Evolutionary conservation across 2,113 vertebrate species (phyloP).

Genomic region (Saguinus midas): DNA sequence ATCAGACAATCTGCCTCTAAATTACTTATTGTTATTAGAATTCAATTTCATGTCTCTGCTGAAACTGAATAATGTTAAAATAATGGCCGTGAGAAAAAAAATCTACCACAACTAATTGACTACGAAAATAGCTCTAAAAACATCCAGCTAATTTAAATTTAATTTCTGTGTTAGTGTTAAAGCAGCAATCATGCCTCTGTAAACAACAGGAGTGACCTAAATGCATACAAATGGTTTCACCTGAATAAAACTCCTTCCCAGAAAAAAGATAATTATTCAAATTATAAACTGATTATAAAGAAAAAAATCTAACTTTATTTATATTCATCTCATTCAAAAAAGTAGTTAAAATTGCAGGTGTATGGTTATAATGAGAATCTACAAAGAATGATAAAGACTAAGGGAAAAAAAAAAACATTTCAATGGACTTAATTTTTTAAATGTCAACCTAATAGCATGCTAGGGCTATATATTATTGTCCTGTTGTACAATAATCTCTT

Average conservation of each 20-base stretch:
- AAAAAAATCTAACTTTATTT: slow-evolving; percentile 8
- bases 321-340: slow-evolving; percentile 27
- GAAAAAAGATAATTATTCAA: slow-evolving; percentile 46
- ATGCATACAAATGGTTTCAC: slow-evolving; percentile 64
- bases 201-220: slow-evolving; percentile 72
- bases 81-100: slow-evolving; percentile 79
- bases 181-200: slow-evolving; percentile 72
- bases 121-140: slow-evolving; percentile 82
- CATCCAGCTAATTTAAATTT: slow-evolving; percentile 81
- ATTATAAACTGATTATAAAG: slow-evolving; percentile 33
- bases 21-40: slow-evolving; percentile 87
- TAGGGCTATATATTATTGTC: neutral
- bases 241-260: slow-evolving; percentile 40
- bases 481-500: neutral
- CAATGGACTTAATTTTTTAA: slow-evolving; percentile 15
- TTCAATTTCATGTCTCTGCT: slow-evolving; percentile 84
- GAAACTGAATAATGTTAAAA: slow-evolving; percentile 83
- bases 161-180: slow-evolving; percentile 72
- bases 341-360: neutral
- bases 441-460: neutral
- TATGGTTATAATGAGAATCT: slow-evolving; percentile 51
- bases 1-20: slow-evolving; percentile 81
- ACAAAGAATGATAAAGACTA: neutral
- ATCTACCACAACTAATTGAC: slow-evolving; percentile 83
- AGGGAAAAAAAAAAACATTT: neutral